Base-by-base conservation (phyloP, 2,113 vertebrate genomes). In the Lepidothrix coronata region DNA sequence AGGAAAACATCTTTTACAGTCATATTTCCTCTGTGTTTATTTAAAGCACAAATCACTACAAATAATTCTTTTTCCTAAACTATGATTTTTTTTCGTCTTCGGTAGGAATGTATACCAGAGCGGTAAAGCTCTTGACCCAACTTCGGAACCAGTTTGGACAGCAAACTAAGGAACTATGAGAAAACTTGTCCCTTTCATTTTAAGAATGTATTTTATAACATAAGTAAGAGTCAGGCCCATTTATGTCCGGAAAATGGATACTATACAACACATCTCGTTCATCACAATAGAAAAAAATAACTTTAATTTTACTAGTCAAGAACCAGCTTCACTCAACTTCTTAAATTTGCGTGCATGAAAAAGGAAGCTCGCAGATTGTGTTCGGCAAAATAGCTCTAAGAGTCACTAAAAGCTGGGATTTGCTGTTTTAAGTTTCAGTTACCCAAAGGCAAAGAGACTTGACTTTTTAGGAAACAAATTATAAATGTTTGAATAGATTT, bases 141-240 rank as follows among this genome's bases (percentile, higher is more conserved):
- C 74, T 83, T 57, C 78, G 39, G 49, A 83, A 91, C 22, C 8
- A 65, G 43, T 81, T 94, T 88, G 55, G 33, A 92, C 73, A 71
- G 67, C 30, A 20, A 84, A 95, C 52, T 44, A 78, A 82, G 81
- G 30, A 80, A 23, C 28, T 39, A 63, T 61, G 20, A 95, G 68
- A 73, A 96, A 95, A 96, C 49, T 82, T 52, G 71, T 48, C 35
- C 76, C 39, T 85, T 51, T 61, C 48, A 18, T 94, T 95, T 72
- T 35, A 94, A 86, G 62, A 93, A 82, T 33, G 28, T 74, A 28
- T 82, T 92, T 92, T 85, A 46, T 67, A 74, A 51, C 6, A 0
- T 80, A 85, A 58, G 17, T 89, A 85, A n/a, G 94, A 96, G 74
- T 62, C 59, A 44, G 73, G 81, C 77, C 91, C 49, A 74, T 92